phyloP scores from a whole-genome alignment of 2,888 invertebrate species.

The Calliphora vomitoria region DNA sequence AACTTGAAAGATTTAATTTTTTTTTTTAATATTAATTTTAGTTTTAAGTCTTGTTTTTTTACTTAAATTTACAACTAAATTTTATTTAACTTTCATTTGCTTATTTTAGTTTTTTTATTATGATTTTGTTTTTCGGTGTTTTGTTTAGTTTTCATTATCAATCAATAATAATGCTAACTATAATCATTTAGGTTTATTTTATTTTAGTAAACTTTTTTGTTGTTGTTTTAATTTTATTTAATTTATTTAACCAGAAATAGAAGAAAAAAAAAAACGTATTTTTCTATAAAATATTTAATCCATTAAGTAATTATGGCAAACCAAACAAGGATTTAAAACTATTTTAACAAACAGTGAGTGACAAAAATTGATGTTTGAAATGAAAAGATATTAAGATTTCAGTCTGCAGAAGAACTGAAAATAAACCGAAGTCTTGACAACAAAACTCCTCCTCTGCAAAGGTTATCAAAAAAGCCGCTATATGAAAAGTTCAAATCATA shows the following conservation, averaged over 20 bases:
- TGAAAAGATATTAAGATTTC: too few species aligned
- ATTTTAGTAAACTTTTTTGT: constrained; percentile 80
- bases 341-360: constrained; percentile 70
- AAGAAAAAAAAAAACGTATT: constrained; percentile 23
- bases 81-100: constrained; percentile 79
- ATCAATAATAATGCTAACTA: constrained; percentile 61
- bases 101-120: constrained; percentile 76
- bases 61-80: constrained; percentile 69
- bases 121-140: constrained; percentile 45
- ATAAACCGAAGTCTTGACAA: too few species aligned
- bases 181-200: constrained; percentile 71
- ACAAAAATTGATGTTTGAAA: not conserved
- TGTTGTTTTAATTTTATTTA: constrained; percentile 78
- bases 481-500: too few species aligned
- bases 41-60: constrained; percentile 34
- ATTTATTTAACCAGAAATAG: constrained; percentile 63
- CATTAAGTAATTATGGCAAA: constrained; percentile 60
- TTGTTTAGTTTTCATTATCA: constrained; percentile 68
- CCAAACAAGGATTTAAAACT: constrained; percentile 76
- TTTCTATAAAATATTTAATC: constrained; percentile 54
- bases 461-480: too few species aligned
- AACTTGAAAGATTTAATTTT: constrained; percentile 5
- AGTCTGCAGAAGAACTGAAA: too few species aligned
- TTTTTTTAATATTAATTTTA: constrained; percentile 3
- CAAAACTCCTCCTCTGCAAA: too few species aligned